These are phyloP conservation scores for Oophaga sylvatica DNA, from an alignment of 2,797 vertebrate species.

Conservation along the genomic window DNA sequence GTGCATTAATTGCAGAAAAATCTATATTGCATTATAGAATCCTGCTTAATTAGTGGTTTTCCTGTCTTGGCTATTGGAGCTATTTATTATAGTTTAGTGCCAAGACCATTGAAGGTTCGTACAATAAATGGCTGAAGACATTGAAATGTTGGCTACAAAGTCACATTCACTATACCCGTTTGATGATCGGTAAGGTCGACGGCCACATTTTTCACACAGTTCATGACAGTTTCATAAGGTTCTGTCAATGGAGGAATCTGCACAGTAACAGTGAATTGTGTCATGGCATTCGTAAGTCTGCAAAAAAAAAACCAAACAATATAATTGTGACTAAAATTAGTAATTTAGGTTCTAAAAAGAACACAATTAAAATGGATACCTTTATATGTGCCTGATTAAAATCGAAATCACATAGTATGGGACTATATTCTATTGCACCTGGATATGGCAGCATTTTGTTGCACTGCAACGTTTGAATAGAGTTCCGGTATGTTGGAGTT, in stretches of 20 bases:
- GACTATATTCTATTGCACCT: too few relatives aligned
- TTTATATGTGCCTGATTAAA: too few relatives aligned
- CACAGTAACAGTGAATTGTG: slow-evolving; percentile 72
- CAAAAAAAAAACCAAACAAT: slow-evolving; percentile 54
- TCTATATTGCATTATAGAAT: slow-evolving; percentile 42
- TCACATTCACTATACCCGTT: slow-evolving; percentile 68
- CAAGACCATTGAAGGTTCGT: slow-evolving; percentile 26
- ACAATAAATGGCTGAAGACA: slow-evolving; percentile 9
- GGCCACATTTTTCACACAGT: slow-evolving; percentile 72
- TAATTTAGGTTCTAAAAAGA: background rate
- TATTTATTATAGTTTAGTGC: slow-evolving; percentile 41
- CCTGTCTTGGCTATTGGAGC: slow-evolving; percentile 23
- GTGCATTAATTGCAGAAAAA: slow-evolving; percentile 50
- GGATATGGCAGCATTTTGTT: background rate
- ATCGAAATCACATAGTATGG: too few relatives aligned
- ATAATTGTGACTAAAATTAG: background rate
- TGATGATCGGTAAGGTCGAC: slow-evolving; percentile 64
- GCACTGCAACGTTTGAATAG: too few relatives aligned
- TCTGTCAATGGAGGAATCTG: slow-evolving; percentile 68
- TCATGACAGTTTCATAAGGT: slow-evolving; percentile 71
- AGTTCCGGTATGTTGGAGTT: too few relatives aligned
- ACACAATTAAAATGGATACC: background rate
- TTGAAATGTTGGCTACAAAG: background rate
- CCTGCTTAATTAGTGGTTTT: slow-evolving; percentile 47
- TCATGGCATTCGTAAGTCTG: slow-evolving; percentile 72